A percentile compares a stretch with the other conserved stretches of the same genome.
phyloP scores from a whole-genome alignment of 2,797 vertebrate species.

The Oreortyx pictus region DNA sequence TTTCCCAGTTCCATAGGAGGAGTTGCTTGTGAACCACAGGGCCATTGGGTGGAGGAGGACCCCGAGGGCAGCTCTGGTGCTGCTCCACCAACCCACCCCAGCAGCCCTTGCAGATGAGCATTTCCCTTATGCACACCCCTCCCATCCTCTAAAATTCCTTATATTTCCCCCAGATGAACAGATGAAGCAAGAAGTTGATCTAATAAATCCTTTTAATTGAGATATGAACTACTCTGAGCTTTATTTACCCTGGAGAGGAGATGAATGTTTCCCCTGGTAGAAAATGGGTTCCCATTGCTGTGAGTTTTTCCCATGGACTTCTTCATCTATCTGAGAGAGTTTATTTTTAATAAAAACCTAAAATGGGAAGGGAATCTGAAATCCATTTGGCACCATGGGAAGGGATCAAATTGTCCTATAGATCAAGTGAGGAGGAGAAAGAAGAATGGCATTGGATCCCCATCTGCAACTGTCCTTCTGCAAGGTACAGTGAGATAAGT shows the following conservation, averaged over 20 bases:
- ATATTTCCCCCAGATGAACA: background rate
- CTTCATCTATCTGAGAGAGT: background rate
- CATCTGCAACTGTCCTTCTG: background rate
- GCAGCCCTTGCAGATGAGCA: background rate
- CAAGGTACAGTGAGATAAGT: background rate
- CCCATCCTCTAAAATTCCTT: background rate
- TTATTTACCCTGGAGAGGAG: background rate
- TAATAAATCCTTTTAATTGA: background rate
- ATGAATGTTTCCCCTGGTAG: background rate
- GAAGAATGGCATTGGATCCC: background rate
- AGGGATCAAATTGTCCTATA: background rate
- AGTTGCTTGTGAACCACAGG: rapidly evolving
- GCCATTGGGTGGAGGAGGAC: background rate
- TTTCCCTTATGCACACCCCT: background rate
- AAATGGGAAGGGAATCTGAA: background rate
- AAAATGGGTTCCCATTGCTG: background rate
- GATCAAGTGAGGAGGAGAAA: background rate
- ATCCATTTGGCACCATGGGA: rapidly evolving
- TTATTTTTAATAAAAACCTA: background rate
- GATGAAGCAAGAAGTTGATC: background rate
- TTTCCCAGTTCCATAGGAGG: background rate
- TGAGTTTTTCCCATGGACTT: background rate
- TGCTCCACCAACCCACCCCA: background rate
- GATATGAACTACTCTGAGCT: background rate
- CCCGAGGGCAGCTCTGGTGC: rapidly evolving